Evolutionary conservation across 92 coral and sea anemone species (phyloP), one percentile per base, ranked within the genome.

Genomic region (Palythoa grandiflora): DNA sequence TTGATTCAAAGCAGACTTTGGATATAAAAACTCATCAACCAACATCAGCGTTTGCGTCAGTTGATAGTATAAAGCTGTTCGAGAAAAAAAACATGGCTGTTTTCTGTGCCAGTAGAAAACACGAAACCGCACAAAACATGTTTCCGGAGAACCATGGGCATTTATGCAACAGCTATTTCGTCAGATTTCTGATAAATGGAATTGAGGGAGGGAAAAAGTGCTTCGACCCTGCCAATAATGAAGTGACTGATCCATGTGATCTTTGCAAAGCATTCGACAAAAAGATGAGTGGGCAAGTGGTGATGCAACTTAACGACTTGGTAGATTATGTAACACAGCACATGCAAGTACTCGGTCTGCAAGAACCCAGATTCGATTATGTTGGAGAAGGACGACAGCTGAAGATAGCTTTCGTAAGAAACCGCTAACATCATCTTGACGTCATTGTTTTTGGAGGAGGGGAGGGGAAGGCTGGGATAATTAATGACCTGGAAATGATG

Each of bases 161-260:
- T 19, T 57, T 74, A 52, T 9, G 15, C 79, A 74, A 74, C 36
- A 74, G 79, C 38, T 74, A 15, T 74, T 74, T 74, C 59, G 79
- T 74, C 55, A 74, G 36, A 47, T 74, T 15, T 74, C 79, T 74
- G 15, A 12, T 74, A 28, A 74, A 74, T 74, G 79, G 79, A 47
- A 74, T 74, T 12, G 14, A 74, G 50, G 79, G 79, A 74, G 79
- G 79, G 36, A 74, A 15, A 52, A 50, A 47, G 20, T 74, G 79
- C 60, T 74, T 74, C 57, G 14, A 44, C 35, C 79, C 55, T 52
- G 17, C 11, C 36, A 15, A 1, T 0, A 40, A 74, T 47, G 36
- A 17, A 40, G 17, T 5, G 59, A 5, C 11, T 44, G 79, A 47
- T 14, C 13, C 55, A 1, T 74, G 79, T 74, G 59, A 11, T 9